phyloP scores from a whole-genome alignment of 2,113 vertebrate genomes.

The Struthio camelus region DNA sequence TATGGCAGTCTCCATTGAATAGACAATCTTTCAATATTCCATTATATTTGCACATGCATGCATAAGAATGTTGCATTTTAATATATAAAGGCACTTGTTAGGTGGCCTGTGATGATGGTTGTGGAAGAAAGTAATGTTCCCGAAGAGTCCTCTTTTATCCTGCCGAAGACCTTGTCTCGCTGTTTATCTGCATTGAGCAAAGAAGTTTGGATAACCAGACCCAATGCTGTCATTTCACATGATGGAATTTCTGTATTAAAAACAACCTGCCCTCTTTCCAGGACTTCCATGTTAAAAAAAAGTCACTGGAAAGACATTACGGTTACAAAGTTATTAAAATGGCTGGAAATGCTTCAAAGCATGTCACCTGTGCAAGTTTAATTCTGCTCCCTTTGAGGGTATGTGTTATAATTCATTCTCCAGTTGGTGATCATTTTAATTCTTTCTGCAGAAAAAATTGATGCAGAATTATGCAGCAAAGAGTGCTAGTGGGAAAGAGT shows the following conservation, averaged over 20 bases:
- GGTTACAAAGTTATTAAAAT: neutral
- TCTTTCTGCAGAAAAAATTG: neutral
- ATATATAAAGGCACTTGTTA: slow-evolving; percentile 15
- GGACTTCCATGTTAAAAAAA: neutral
- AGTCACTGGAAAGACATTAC: neutral
- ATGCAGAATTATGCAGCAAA: neutral
- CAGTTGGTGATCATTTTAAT: neutral
- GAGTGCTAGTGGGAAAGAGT: neutral
- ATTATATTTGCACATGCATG: slow-evolving; percentile 68
- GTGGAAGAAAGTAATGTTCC: neutral
- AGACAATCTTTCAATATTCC: neutral
- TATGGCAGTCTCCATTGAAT: neutral
- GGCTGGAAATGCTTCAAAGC: neutral
- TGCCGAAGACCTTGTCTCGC: neutral
- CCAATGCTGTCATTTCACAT: neutral
- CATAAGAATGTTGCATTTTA: slow-evolving; percentile 45
- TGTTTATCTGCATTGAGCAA: neutral
- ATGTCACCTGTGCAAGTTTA: neutral
- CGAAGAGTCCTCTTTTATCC: neutral
- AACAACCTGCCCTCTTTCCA: neutral
- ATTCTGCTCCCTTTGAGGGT: neutral
- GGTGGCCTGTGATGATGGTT: neutral
- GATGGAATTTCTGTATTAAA: neutral
- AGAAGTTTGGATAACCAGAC: neutral
- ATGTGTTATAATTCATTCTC: neutral